Evolutionary conservation across 2,797 vertebrate species (phyloP), one percentile per base, ranked within the genome.

Genomic region (Lacerta bilineata): DNA sequence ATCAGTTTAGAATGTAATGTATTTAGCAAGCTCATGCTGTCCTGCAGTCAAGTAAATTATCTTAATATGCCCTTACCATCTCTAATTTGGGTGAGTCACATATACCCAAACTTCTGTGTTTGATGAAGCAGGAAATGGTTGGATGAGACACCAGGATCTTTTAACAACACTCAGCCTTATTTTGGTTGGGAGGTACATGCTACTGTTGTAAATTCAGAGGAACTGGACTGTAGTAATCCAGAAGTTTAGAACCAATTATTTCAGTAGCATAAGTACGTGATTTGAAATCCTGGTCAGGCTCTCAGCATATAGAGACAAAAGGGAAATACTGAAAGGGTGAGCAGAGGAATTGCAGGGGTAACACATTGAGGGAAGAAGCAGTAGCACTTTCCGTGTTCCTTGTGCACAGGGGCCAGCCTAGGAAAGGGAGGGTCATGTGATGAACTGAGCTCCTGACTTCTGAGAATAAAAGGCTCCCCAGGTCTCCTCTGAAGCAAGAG

Each of bases 1-100:
- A 82, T 86, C 43, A 55, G 78, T 77, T 77, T 69, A 81, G 59
- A 89, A 85, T 74, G 61, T 81, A 76, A 66, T 83, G n/a, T 50
- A 39, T 74, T 75, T 43, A 80, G 59, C 82, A 85, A 79, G 46
- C 55, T 43, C 8, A 18, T 41, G 13, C 27, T 88, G 66, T 39
- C 81, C 77, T 80, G 50, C 29, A 84, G 66, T 80, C 50, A 80
- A 80, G 50, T 68, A 88, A 83, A 83, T 76, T 83, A 68, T 75
- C 55, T 74, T 46, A 75, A 84, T 20, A 69, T 46, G 29, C 29
- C 23, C 80, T 89, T 50, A 80, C 39, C 39, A 80, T 61, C 23
- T 85, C 39, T 66, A 74, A 76, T 76, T 68, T 68, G 36, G 68
- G 71, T 80, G 85, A 71, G 68, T 72, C 18, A 6, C 55, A 25